Conservation (phyloP, 1,140 invertebrate genomes). For the Leptinotarsa defecta region DNA sequence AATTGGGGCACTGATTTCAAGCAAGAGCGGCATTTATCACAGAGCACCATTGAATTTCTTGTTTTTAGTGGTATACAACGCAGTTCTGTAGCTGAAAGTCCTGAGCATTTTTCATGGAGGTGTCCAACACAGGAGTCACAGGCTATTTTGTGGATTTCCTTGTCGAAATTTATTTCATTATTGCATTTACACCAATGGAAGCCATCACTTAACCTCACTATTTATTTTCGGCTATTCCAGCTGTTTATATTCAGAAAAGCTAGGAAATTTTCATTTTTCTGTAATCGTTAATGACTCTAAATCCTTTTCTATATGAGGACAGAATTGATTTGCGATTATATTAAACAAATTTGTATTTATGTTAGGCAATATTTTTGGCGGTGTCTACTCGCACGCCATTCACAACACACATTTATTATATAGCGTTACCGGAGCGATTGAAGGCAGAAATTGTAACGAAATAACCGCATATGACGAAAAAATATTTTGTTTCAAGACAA, state of each 20-base stretch:
- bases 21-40: slow-evolving; percentile 4
- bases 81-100: slow-evolving; percentile 6
- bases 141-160: slow-evolving; percentile 9
- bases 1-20: slow-evolving; percentile 11
- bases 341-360: background rate
- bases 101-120: slow-evolving; percentile 11
- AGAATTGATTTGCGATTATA: slow-evolving; percentile 2
- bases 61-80: background rate
- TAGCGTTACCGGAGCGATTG: too few relatives aligned
- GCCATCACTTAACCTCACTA: slow-evolving; percentile 15
- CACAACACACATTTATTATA: too few relatives aligned
- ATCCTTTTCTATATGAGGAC: background rate
- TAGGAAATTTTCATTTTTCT: background rate
- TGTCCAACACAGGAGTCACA: slow-evolving; percentile 7
- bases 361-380: slow-evolving; percentile 6
- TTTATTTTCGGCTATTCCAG: background rate
- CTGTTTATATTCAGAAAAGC: background rate
- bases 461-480: too few relatives aligned
- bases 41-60: slow-evolving; percentile 8
- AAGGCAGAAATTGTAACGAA: too few relatives aligned
- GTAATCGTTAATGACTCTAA: background rate
- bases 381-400: background rate
- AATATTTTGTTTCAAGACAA: too few relatives aligned
- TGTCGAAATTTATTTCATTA: slow-evolving; percentile 13
- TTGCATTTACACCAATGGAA: slow-evolving; percentile 13